Conservation (phyloP, 1,140 invertebrate genomes). For the Trichogramma pretiosum region DNA sequence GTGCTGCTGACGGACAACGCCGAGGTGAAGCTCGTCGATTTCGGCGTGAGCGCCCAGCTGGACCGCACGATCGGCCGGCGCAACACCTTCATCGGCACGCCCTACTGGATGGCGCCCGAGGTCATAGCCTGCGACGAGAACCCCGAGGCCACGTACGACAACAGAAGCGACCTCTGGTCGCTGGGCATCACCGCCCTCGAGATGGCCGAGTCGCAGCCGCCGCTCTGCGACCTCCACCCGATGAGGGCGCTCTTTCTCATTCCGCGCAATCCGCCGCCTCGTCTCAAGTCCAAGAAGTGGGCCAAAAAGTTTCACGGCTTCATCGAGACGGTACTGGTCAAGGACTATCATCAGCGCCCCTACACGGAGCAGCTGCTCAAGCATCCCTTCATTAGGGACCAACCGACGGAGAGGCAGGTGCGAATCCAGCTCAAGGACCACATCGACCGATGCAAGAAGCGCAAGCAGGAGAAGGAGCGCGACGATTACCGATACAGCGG, state of each 20-base stretch:
- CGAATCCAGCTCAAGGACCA: constrained; percentile 98
- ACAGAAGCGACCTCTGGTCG: constrained; percentile 97
- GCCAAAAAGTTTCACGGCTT: constrained; percentile 90
- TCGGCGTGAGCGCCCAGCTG: constrained; percentile 98
- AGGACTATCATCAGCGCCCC: constrained; percentile 96
- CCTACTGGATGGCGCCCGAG: constrained; percentile 95
- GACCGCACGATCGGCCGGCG: constrained; percentile 96
- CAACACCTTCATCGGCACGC: constrained; percentile 99
- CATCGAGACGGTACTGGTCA: constrained; percentile 83
- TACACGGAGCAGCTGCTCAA: constrained; percentile 97
- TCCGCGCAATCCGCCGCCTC: constrained; percentile 91
- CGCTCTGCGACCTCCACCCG: constrained; percentile 96
- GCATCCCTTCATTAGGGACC: constrained; percentile 95
- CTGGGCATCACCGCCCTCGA: constrained; percentile 97
- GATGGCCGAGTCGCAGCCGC: constrained; percentile 99
- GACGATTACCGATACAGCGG: constrained; percentile 79
- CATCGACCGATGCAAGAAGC: constrained; percentile 93
- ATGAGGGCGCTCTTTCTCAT: constrained; percentile 99
- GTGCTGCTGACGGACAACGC: constrained; percentile 98
- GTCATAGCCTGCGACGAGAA: constrained; percentile 99
- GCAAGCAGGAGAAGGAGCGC: constrained; percentile 81
- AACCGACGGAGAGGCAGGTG: constrained; percentile 95
- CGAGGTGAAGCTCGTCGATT: constrained; percentile 99
- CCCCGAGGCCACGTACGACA: constrained; percentile 98
- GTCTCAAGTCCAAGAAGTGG: constrained; percentile 98